These are phyloP conservation scores for Cassiopea andromeda DNA, from an alignment of 30 jellyfish, hydroid and myxozoan genomes.

Conservation along the genomic window DNA sequence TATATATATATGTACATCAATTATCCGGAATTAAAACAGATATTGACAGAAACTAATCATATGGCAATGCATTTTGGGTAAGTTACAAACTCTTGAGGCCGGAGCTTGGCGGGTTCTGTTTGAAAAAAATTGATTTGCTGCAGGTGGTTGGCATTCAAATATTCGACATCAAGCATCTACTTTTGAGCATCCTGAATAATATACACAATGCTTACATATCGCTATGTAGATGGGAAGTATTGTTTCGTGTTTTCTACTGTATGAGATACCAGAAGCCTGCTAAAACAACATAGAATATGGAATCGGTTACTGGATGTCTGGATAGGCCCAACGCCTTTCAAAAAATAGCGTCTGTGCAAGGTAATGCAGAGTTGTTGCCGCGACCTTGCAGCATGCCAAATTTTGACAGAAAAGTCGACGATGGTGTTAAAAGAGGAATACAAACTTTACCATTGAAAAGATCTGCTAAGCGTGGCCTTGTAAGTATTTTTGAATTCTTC, in stretches of 20 bases:
- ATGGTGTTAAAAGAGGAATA: conserved; percentile 17
- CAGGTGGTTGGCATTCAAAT: conserved; percentile 50
- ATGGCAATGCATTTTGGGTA: conserved; percentile 28
- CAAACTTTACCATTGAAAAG: conserved; percentile 51
- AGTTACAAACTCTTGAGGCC: conserved; percentile 1
- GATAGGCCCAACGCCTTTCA: not conserved
- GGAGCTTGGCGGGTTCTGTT: conserved; percentile 62
- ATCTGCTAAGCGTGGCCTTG: conserved; percentile 48
- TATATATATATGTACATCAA: too few relatives aligned
- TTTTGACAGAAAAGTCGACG: conserved; percentile 32
- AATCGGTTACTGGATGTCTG: not conserved
- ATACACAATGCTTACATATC: conserved; percentile 11
- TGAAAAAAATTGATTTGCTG: conserved; percentile 48
- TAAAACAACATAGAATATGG: not conserved
- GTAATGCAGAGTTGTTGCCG: conserved; percentile 29
- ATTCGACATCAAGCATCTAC: conserved; percentile 17
- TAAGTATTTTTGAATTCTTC: not conserved
- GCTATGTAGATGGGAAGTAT: not conserved
- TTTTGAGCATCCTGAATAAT: conserved; percentile 17
- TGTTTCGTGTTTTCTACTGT: not conserved
- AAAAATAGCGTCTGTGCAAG: not conserved
- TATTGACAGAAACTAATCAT: too few relatives aligned
- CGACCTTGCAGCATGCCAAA: conserved; percentile 77
- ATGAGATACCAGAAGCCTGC: not conserved
- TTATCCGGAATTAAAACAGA: too few relatives aligned